Conservation (phyloP, 2,797 vertebrate genomes). For the Pangasius djambal region DNA sequence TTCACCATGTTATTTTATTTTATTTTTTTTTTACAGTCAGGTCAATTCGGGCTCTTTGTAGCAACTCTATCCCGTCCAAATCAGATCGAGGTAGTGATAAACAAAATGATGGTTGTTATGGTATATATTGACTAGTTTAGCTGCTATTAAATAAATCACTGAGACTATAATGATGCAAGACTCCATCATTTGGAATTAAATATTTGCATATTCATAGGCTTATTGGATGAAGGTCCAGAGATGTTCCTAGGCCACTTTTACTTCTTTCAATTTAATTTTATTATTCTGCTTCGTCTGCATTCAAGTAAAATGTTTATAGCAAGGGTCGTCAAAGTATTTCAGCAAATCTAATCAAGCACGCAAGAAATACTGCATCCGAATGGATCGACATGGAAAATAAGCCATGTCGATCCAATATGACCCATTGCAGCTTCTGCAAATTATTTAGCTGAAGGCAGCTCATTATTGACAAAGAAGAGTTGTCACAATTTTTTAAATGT, state of each 20-base stretch:
- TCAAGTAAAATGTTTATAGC: background rate
- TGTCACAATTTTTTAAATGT: background rate
- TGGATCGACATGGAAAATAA: background rate
- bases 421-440: background rate
- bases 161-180: background rate
- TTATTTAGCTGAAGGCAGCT: background rate
- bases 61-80: background rate
- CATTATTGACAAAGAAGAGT: background rate
- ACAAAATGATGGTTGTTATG: background rate
- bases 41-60: background rate
- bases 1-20: background rate
- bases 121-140: background rate
- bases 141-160: background rate
- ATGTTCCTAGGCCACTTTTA: background rate
- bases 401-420: no score
- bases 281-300: background rate
- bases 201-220: background rate
- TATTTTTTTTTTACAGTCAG: background rate
- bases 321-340: background rate
- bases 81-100: background rate
- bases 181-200: background rate
- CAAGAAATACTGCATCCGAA: background rate
- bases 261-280: background rate
- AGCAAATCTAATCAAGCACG: background rate
- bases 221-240: background rate